Percentiles rank a stretch among this genome's conserved stretches.
Conservation (phyloP, 2,797 vertebrate species). For the Vultur gryphus region DNA sequence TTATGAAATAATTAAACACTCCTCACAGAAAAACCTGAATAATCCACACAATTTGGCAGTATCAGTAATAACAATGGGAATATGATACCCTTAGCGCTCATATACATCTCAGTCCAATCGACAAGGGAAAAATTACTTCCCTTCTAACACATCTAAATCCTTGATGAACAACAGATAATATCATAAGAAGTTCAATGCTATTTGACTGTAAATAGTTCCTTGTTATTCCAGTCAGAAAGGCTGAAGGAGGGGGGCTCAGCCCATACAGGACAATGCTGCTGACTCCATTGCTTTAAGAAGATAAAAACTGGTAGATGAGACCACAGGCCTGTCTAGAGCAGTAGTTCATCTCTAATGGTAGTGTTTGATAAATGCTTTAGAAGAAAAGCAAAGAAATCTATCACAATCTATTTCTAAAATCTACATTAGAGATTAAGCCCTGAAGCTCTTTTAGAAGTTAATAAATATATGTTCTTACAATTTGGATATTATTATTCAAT, state of each 20-base stretch:
- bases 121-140: not conserved
- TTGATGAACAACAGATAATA: not conserved
- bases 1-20: not conserved
- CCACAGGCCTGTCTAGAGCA: not conserved
- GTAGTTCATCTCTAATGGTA: not conserved
- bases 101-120: not conserved
- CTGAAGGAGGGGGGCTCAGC: fast-evolving
- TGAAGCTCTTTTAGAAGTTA: not conserved
- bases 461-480: not conserved
- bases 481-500: not conserved
- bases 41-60: not conserved
- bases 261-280: not conserved
- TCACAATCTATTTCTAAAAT: not conserved
- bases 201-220: not conserved
- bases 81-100: not conserved
- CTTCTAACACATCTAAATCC: not conserved
- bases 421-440: not conserved
- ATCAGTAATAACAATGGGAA: not conserved
- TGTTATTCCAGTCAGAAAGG: not conserved
- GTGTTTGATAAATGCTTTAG: not conserved
- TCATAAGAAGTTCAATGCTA: not conserved
- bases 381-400: not conserved
- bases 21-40: not conserved
- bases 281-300: not conserved
- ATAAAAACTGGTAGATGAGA: not conserved